Base-by-base conservation (phyloP, 2,113 vertebrate species). In the Leuciscus idus region DNA sequence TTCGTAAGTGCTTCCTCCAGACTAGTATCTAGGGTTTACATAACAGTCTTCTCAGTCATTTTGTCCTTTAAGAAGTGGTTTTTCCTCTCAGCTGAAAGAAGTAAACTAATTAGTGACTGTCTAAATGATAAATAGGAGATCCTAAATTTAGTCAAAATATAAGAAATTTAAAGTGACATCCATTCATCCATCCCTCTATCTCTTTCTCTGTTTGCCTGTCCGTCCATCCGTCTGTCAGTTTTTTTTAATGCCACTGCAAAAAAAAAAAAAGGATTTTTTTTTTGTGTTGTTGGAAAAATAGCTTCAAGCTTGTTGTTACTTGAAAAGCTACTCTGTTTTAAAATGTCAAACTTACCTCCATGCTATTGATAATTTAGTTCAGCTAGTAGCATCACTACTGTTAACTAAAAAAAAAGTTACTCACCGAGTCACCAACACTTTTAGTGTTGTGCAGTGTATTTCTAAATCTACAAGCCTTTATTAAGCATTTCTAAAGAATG, bases 61-160 rank as follows among this genome's bases (percentile, higher is more conserved):
- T 81, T 59, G 5, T 17, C 61, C 30, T 64, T 64, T 28, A 30
- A 55, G 74, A 77, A 77, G n/a, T 75, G 39, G 1, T 30, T 48
- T 52, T 50, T 55, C 21, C 72, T 39, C n/a, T 26, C 36, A 61
- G 33, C 57, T n/a, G 36, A 81, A 62, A 28, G 57, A 80, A 81
- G 23, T 61, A 79, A 59, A 61, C 33, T n/a, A 59, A 62, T 81
- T 26, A 13, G 23, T 26, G 61, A 17, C 23, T 13, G 57, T 59
- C 55, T 59, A 61, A 26, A 26, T 26, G 33, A 80, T n/a, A 39
- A 55, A 28, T 11, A 10, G 28, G 9, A 57, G 8, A 23, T 36
- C 17, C 4, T 19, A 77, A 12, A 50, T 50, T 4, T 43, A 10
- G 48, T 50, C 48, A 73, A 73, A 39, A 61, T 26, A 28, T 6